Percentiles rank a stretch among this genome's conserved stretches.
Conservation (phyloP, 2,797 vertebrate genomes). For the Ptychadena robeensis region DNA sequence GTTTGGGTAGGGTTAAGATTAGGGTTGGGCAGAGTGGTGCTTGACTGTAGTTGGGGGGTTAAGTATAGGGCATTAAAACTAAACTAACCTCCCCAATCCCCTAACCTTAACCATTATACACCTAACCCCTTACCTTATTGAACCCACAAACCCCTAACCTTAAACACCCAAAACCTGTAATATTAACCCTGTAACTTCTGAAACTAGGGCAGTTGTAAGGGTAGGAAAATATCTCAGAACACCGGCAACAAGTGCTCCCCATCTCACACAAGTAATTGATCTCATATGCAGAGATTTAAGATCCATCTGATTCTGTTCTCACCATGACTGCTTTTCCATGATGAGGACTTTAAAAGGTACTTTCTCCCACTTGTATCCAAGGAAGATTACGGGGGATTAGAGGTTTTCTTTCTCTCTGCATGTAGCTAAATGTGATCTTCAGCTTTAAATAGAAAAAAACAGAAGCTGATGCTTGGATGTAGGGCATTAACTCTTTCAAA, state of each 20-base stretch:
- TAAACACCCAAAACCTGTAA: no score
- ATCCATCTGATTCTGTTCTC: conserved; percentile 34
- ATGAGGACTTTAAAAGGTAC: conserved; percentile 19
- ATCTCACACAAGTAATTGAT: conserved; percentile 17
- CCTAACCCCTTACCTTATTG: no score
- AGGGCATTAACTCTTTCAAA: background rate
- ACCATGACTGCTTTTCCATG: conserved; percentile 10
- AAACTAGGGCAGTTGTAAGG: no score
- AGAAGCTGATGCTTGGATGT: background rate
- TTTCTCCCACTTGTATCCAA: conserved; percentile 33
- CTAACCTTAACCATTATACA: no score
- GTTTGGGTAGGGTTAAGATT: no score
- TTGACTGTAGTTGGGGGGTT: no score
- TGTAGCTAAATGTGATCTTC: conserved; percentile 6
- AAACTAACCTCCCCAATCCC: no score
- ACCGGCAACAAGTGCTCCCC: conserved; percentile 4
- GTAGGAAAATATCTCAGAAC: no score
- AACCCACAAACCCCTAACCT: no score
- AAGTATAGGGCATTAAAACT: no score
- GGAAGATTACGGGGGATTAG: conserved; percentile 27
- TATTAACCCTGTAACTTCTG: no score
- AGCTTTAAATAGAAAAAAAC: conserved; percentile 16
- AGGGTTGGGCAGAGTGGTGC: no score
- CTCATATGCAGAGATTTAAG: conserved; percentile 30
- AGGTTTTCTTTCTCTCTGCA: background rate